A percentile compares a stretch with the other conserved stretches of the same genome.
Evolutionary conservation across 2,113 vertebrate genomes (phyloP).

Genomic region (Ovis aries): DNA sequence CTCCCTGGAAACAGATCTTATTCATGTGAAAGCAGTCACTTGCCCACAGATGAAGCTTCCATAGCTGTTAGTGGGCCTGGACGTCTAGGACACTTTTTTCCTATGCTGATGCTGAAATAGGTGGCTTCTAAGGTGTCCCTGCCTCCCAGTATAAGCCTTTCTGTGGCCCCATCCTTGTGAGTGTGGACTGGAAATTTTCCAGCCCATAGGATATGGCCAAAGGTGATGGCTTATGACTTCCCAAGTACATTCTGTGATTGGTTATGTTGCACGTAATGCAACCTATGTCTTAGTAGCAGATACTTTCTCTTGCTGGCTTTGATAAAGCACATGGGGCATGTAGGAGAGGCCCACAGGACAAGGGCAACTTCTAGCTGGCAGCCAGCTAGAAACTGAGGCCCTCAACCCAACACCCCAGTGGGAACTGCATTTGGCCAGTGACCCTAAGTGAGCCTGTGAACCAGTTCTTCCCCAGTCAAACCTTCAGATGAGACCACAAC

Average conservation of each 20-base stretch:
- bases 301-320: neutral
- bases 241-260: too few species aligned
- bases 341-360: neutral
- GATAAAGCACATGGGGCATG: neutral
- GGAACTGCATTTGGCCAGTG: too few species aligned
- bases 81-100: neutral
- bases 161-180: neutral
- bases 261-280: neutral
- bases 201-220: neutral
- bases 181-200: neutral
- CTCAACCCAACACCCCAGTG: neutral
- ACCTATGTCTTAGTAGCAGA: neutral
- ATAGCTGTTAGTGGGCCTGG: neutral
- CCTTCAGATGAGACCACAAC: neutral
- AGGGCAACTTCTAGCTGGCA: neutral
- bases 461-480: neutral
- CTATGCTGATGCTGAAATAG: neutral
- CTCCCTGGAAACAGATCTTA: conserved; percentile 31
- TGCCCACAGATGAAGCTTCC: neutral
- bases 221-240: neutral
- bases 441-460: neutral
- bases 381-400: neutral
- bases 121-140: neutral
- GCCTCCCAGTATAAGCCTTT: neutral
- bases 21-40: neutral